A percentile compares a stretch with the other conserved stretches of the same genome.
phyloP scores from a whole-genome alignment of 2,113 vertebrate species.

The Eleginops maclovinus region DNA sequence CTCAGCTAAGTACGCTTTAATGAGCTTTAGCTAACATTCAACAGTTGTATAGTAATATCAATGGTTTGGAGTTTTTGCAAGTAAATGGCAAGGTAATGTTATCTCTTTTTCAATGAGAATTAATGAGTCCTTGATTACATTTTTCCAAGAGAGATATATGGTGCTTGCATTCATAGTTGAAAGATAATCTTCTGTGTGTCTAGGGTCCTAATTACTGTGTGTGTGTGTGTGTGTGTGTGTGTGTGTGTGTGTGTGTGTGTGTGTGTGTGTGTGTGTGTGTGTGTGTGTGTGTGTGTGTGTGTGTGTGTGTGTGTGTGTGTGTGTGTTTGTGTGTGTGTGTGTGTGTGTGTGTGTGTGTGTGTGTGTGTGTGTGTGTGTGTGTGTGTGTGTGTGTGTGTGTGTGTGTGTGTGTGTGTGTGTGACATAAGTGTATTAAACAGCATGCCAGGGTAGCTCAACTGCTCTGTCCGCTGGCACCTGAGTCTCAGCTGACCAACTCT shows the following conservation, averaged over 20 bases:
- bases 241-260: conserved; percentile 20
- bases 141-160: background rate
- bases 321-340: background rate
- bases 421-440: conserved; percentile 37
- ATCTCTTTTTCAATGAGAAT: background rate
- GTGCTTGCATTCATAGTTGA: background rate
- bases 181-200: background rate
- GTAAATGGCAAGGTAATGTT: background rate
- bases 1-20: background rate
- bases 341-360: conserved; percentile 13
- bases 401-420: conserved; percentile 16
- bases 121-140: background rate
- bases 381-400: conserved; percentile 10
- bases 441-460: conserved; percentile 37
- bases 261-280: background rate
- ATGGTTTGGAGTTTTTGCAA: background rate
- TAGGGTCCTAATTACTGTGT: background rate
- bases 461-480: conserved; percentile 62
- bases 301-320: conserved; percentile 17
- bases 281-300: conserved; percentile 1
- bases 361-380: conserved; percentile 19
- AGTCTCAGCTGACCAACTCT: conserved; percentile 56
- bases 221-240: conserved; percentile 3
- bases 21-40: conserved; percentile 9
- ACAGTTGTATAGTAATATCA: conserved; percentile 10